Conservation (phyloP, 1,140 invertebrate genomes). For the Delia radicum region DNA sequence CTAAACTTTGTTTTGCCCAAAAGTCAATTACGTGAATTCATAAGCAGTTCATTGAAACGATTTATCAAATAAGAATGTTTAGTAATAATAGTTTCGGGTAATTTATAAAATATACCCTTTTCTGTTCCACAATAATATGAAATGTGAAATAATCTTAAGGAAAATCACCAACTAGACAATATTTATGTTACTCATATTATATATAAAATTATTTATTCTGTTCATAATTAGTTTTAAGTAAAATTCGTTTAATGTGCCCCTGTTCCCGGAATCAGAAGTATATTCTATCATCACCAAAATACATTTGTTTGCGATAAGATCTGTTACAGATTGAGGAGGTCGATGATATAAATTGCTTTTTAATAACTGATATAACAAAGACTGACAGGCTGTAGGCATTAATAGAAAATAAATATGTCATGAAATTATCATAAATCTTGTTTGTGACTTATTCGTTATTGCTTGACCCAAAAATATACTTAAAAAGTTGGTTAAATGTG, state of each 20-base stretch:
- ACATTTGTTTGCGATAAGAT: slow-evolving; percentile 9
- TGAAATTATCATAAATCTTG: slow-evolving; percentile 32
- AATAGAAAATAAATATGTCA: slow-evolving; percentile 31
- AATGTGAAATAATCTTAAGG: slow-evolving; percentile 25
- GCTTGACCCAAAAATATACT: slow-evolving; percentile 19
- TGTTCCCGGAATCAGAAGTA: not conserved
- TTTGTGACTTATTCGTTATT: slow-evolving; percentile 21
- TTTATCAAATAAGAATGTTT: slow-evolving; percentile 27
- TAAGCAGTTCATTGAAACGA: slow-evolving; percentile 26
- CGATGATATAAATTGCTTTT: slow-evolving; percentile 16
- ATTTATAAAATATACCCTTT: slow-evolving; percentile 20
- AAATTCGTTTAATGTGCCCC: not conserved
- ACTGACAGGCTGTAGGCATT: slow-evolving; percentile 27
- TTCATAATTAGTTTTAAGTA: slow-evolving; percentile 19
- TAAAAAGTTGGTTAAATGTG: not conserved
- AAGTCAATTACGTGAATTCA: slow-evolving; percentile 28
- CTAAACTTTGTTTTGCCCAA: slow-evolving; percentile 17
- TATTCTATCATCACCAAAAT: slow-evolving; percentile 4
- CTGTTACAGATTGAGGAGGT: slow-evolving; percentile 18
- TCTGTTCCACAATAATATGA: not conserved
- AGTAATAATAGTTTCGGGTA: slow-evolving; percentile 28
- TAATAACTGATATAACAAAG: slow-evolving; percentile 19
- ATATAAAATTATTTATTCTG: not conserved
- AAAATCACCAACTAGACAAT: slow-evolving; percentile 6
- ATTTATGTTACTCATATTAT: not conserved